Base-by-base conservation (phyloP, 2,888 invertebrate genomes). In the Sphaeridia pumilis region DNA sequence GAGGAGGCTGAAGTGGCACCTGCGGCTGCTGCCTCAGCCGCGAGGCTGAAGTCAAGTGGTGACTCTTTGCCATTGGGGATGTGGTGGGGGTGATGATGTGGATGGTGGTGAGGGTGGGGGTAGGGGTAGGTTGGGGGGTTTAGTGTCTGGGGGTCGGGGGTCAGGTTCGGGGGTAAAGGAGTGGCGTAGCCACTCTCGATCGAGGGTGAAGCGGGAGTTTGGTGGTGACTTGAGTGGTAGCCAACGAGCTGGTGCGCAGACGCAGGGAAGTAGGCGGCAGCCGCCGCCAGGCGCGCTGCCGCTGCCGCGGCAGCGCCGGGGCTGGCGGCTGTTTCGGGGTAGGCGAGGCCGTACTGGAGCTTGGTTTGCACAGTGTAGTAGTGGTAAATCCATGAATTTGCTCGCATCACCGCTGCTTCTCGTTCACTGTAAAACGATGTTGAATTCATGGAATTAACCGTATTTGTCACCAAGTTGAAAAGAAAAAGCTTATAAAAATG, bases 311-410 rank as follows among this genome's bases (percentile, higher is more conserved):
- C 75, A 21, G 82, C 79, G 0, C 81, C 78, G 38, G 67, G 63
- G 55, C 64, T 61, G 24, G 67, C 61, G 21, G 67, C 60, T 7
- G 82, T 81, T 69, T 86, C 85, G 22, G 61, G 61, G 69, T 85
- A 83, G 4, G 87, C 82, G 58, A 90, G 72, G 3, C 89, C 89
- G 70, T 90, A 92, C 69, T 90, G 90, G 46, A 92, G 81, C 70
- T 92, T 92, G 52, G 87, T 87, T 71, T 92, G 90, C 27, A 87
- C 84, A 24, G 88, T 87, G 70, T 90, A 90, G 73, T 89, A 92
- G 71, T 90, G 90, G 72, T 93, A 93, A 41, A 94, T 79, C 93
- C 93, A 93, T 46, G 85, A 84, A 72, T 93, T 93, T 56, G 85
- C 83, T 69, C 89, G 79, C 88, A 95, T 87, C 64, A 95, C 87